A percentile compares a stretch with the other conserved stretches of the same genome.
Evolutionary conservation across 2,113 vertebrate genomes (phyloP).

Genomic region (Perca schrenkii): DNA sequence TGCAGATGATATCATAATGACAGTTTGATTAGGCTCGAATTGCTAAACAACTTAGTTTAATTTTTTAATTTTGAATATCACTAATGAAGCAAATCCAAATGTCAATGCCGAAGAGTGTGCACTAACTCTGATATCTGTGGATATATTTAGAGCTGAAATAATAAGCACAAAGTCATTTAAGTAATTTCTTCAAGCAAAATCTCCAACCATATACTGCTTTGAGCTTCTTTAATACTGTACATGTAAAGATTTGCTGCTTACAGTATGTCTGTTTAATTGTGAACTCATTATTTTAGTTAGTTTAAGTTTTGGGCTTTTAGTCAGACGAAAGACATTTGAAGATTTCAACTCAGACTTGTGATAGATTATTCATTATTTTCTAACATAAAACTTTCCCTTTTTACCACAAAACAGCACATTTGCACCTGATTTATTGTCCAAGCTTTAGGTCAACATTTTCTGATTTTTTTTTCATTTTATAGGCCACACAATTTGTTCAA

Average conservation of each 20-base stretch:
- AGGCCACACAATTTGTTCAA: background rate
- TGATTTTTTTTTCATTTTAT: background rate
- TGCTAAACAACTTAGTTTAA: slow-evolving; percentile 23
- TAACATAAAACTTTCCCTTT: background rate
- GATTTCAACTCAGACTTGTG: background rate
- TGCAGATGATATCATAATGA: slow-evolving; percentile 48
- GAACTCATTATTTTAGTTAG: background rate
- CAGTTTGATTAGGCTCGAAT: slow-evolving; percentile 47
- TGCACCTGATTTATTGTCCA: background rate
- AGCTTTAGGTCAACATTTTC: background rate
- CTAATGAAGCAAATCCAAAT: slow-evolving; percentile 29
- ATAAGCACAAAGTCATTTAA: background rate
- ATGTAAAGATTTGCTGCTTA: background rate
- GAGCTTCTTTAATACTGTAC: background rate
- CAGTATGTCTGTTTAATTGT: too few species aligned
- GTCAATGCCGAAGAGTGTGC: background rate
- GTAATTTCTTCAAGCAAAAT: background rate
- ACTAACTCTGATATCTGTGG: background rate
- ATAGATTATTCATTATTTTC: background rate
- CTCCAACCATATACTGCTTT: too few species aligned
- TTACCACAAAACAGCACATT: background rate
- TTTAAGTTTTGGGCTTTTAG: background rate
- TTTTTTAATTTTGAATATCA: slow-evolving; percentile 15
- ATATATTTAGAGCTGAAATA: background rate
- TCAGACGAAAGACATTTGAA: background rate